Base-by-base conservation (phyloP, 2,888 invertebrate species). In the Eupelmus urozonus region DNA sequence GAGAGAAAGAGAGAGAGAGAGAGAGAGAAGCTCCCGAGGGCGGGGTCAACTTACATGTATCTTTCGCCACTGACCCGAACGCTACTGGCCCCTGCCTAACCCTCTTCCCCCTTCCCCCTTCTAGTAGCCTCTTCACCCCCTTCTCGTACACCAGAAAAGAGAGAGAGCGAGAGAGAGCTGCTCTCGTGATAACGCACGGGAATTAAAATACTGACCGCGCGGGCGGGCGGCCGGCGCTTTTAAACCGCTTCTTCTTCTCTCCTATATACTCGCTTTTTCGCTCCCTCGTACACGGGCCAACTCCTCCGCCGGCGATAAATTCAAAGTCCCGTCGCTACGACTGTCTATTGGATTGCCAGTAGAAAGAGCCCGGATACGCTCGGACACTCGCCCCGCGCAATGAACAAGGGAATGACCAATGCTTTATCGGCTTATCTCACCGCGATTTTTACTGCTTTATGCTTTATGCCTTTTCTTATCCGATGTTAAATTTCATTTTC, bases 21-120 rank as follows among this genome's bases (percentile, higher is more conserved):
- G 9, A 34, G 34, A 34, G 42, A 25, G 40, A 60, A 34, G 34
- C 87, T 89, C 89, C 87, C 87, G 88, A 88, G 89, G 89, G 89
- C 89, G 88, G 89, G 88, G 87, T 89, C 89, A 89, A 89, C 89
- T 89, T 89, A 89, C 89, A 89, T 89, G 89, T 89, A 89, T 89
- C 89, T 89, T 89, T 88, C 86, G 88, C 87, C 86, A 85, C 88
- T 89, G 89, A 89, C 89, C 88, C 87, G 83, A 84, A 83, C 83
- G 84, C 85, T 82, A 81, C 71, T 40, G 51, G 23, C 71, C 81
- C 34, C 9, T 5, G 23, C 20, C 34, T 42, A 7, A 18, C 62
- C 34, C 9, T n/a, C n/a, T n/a, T 34, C 9, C 13, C 20, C 62
- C 42, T 11, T 13, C 62, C 65, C 51, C 29, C 2, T 13, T 1